Evolutionary conservation across 2,113 vertebrate species (phyloP), one percentile per base, ranked within the genome.

Genomic region (Anser cygnoides): DNA sequence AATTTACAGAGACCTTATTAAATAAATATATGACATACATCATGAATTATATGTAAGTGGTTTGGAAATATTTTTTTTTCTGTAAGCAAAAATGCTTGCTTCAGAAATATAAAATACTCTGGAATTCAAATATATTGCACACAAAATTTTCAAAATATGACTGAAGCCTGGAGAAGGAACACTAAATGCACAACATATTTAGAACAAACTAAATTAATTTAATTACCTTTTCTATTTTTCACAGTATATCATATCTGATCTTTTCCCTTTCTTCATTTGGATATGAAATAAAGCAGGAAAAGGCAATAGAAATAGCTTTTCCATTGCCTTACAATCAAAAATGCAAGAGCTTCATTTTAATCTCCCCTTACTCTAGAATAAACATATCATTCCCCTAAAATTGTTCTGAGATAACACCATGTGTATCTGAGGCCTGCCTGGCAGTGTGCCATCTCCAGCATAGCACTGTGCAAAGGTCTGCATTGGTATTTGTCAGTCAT

Each of bases 401-500:
- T 54, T 75, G 52, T 33, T 93, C 68, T 80, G 74, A 80, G 78
- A 95, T 84, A 94, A 58, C 61, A 72, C 54, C 68, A 59, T 19
- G 58, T 84, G 39, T 85, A 75, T 95, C 49, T 95, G 87, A 65
- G 93, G 85, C 41, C 58, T 91, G 87, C 68, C 83, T 96, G 93
- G 89, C 89, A 44, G 31, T 4, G 49, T 37, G 95, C 93, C 88
- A 88, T 79, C 50, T 82, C 66, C 83, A 89, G 82, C 86, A 76
- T 6, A 85, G 58, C 0, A 0, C 63, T 84, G 62, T 91, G 61
- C 80, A 95, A 91, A 96, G 87, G 85, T 93, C 94, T 91, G 71
- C 72, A 18, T 77, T 84, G 92, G 84, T 94, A 93, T 96, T 95
- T 93, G 91, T 95, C 96, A 95, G 92, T 97, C 87, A 95, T 65